These are phyloP conservation scores for Callionymus lyra DNA, from an alignment of 2,113 vertebrate genomes.

Conservation along the genomic window DNA sequence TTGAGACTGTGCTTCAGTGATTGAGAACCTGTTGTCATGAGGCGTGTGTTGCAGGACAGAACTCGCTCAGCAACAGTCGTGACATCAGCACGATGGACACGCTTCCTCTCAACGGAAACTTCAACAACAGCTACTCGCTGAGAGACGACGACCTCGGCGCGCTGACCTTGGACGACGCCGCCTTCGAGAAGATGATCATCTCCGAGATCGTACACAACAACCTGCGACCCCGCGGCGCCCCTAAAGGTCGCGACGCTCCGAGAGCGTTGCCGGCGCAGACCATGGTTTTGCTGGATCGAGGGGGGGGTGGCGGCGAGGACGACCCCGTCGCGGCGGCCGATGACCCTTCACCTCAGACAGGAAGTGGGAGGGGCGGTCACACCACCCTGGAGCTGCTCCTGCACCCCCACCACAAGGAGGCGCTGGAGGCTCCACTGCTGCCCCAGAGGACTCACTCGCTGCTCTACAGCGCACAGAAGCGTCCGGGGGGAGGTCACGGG, in stretches of 20 bases:
- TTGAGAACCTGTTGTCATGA: too few relatives aligned
- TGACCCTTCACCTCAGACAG: constrained; percentile 73
- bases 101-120: constrained; percentile 99
- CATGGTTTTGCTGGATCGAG: constrained; percentile 37
- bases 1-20: too few relatives aligned
- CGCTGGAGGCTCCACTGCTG: constrained; percentile 87
- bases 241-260: constrained; percentile 72
- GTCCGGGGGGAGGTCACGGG: constrained; percentile 74
- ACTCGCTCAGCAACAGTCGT: constrained; percentile 97
- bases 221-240: constrained; percentile 73
- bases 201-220: constrained; percentile 98
- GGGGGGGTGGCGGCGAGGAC: constrained; percentile 78
- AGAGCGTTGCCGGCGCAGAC: constrained; percentile 36
- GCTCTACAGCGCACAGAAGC: constrained; percentile 86
- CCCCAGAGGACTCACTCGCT: constrained; percentile 98
- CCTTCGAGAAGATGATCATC: constrained; percentile 99
- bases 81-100: constrained; percentile 99
- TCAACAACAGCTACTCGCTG: constrained; percentile 98
- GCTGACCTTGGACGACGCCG: constrained; percentile 85
- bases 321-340: constrained; percentile 81
- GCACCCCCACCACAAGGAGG: constrained; percentile 72
- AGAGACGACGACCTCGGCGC: constrained; percentile 84
- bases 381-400: constrained; percentile 84
- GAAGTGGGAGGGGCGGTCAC: constrained; percentile 60
- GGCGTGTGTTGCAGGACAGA: constrained; percentile 78